These are phyloP conservation scores for Apis florea DNA, from an alignment of 1,140 invertebrate species.

Conservation along the genomic window DNA sequence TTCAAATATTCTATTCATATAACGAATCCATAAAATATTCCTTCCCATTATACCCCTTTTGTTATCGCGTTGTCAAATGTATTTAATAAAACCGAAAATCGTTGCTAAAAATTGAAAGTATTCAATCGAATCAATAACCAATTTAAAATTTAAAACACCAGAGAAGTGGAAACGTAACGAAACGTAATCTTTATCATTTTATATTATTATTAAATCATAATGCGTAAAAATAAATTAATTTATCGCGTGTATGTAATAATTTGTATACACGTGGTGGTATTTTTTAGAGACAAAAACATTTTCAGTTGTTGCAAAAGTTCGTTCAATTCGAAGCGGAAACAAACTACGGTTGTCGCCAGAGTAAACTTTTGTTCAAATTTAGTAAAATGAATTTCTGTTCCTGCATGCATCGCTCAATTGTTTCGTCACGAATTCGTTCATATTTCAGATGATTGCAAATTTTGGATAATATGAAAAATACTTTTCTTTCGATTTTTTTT, in stretches of 20 bases:
- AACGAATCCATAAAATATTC: background rate
- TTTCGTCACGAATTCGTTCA: slow-evolving; percentile 39
- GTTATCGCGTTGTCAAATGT: background rate
- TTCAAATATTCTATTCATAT: background rate
- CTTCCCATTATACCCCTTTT: background rate
- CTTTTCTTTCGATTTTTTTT: no score
- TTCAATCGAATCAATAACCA: no score
- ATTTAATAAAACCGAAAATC: background rate
- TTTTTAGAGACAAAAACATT: background rate
- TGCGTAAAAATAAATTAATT: no score
- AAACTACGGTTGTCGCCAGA: no score
- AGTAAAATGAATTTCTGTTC: slow-evolving; percentile 18
- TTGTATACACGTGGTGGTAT: no score
- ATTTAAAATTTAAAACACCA: background rate
- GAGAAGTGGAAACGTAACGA: background rate
- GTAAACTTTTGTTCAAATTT: slow-evolving; percentile 43
- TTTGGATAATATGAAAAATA: background rate
- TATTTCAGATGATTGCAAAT: background rate
- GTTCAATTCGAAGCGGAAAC: background rate
- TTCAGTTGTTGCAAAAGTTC: background rate
- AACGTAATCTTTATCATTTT: no score
- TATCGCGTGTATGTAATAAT: no score
- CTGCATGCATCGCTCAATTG: slow-evolving; percentile 33
- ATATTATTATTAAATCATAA: no score
- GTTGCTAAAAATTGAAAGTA: background rate